These are phyloP conservation scores for Coendou prehensilis DNA, from an alignment of 2,797 vertebrate species.

Conservation along the genomic window DNA sequence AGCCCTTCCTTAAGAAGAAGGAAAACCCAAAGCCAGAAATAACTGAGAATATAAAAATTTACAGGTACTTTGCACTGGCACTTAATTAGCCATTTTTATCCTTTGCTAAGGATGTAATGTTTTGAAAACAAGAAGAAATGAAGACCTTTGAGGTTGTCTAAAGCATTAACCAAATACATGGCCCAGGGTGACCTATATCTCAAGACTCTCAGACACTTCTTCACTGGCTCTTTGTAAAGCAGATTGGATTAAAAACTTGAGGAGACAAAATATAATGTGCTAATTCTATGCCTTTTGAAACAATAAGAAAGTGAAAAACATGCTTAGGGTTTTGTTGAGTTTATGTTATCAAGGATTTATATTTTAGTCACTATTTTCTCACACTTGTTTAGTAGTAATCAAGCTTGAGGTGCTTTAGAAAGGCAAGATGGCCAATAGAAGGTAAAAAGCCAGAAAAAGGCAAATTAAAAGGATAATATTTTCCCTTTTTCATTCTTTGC, in stretches of 20 bases:
- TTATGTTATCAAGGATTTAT: not conserved
- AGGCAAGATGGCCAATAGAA: not conserved
- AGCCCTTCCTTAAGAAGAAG: not conserved
- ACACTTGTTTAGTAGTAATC: not conserved
- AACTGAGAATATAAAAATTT: not conserved
- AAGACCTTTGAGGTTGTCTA: not conserved
- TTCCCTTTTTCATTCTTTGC: conserved; percentile 31
- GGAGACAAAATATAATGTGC: not conserved
- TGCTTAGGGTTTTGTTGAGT: not conserved
- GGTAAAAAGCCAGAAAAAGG: not conserved
- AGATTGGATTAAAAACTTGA: not conserved
- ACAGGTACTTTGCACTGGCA: not conserved
- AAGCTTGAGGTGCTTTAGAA: not conserved
- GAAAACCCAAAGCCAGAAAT: not conserved
- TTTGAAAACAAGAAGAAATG: not conserved
- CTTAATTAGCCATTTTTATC: not conserved
- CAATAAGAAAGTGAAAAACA: not conserved
- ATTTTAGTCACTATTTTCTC: conserved; percentile 32
- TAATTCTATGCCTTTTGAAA: not conserved
- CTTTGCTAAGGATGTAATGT: not conserved
- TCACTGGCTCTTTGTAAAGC: not conserved
- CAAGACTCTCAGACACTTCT: not conserved
- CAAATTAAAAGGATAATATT: conserved; percentile 1
- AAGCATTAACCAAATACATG: not conserved
- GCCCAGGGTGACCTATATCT: not conserved